Evolutionary conservation across 2,113 vertebrate species (phyloP).

Genomic region (Canis aureus): DNA sequence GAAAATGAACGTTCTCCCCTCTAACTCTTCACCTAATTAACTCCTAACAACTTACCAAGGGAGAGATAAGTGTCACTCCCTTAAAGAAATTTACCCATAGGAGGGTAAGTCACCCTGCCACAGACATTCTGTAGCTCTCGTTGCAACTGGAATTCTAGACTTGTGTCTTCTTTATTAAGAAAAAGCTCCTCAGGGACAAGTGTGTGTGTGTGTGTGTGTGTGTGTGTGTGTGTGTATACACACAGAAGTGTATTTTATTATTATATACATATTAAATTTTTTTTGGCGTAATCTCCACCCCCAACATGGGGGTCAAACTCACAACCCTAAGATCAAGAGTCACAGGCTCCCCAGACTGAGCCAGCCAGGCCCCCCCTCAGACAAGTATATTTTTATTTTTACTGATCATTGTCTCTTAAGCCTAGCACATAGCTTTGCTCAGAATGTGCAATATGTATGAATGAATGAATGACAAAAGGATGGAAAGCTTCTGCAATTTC

Average conservation of each 20-base stretch:
- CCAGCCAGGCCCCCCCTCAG: background rate
- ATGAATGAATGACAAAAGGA: conserved; percentile 4
- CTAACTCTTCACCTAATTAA: background rate
- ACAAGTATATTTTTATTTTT: conserved; percentile 27
- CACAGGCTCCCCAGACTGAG: background rate
- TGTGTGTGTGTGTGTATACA: background rate
- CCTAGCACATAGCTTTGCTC: conserved; percentile 6
- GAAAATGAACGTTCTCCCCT: background rate
- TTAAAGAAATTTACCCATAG: background rate
- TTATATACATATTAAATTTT: no score
- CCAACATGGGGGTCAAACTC: background rate
- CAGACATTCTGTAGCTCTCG: background rate
- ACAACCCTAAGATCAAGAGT: background rate
- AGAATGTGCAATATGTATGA: conserved; percentile 6
- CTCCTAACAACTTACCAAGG: background rate
- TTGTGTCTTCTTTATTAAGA: background rate
- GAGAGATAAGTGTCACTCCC: background rate
- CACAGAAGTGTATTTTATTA: background rate
- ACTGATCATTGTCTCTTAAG: background rate
- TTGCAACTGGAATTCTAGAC: background rate
- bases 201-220: no score
- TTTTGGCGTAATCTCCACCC: background rate
- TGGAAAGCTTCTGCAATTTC: background rate
- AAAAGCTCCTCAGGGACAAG: background rate
- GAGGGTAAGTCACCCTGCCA: background rate